Percentiles rank a stretch among this genome's conserved stretches.
Evolutionary conservation across 23 tunicate species (phyloP).

Genomic region (Botrylloides violaceus): DNA sequence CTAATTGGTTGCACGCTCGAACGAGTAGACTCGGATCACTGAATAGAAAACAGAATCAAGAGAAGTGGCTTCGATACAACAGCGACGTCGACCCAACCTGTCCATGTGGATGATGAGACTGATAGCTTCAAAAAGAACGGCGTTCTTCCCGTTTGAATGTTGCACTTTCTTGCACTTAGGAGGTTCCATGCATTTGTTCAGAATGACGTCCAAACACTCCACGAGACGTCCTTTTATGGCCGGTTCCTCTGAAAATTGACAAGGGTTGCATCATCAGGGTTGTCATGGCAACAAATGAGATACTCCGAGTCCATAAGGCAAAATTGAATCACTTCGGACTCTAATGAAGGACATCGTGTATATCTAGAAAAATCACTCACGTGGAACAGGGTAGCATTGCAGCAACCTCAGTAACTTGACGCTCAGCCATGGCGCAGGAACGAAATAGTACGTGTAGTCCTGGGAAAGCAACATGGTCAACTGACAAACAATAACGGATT

Average conservation of each 20-base stretch:
- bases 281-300: neutral
- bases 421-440: slow-evolving; percentile 98
- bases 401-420: slow-evolving; percentile 82
- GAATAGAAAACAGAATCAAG: neutral
- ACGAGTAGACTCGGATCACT: slow-evolving; percentile 91
- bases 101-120: slow-evolving; percentile 95
- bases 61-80: too few relatives aligned
- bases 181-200: slow-evolving; percentile 94
- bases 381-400: slow-evolving; percentile 87
- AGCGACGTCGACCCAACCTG: too few relatives aligned
- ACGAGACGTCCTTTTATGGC: slow-evolving; percentile 83
- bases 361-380: slow-evolving; percentile 7
- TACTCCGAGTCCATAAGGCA: too few relatives aligned
- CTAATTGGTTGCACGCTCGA: slow-evolving; percentile 96
- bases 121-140: slow-evolving; percentile 96
- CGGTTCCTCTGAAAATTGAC: slow-evolving; percentile 56
- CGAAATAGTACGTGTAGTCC: slow-evolving; percentile 98
- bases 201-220: slow-evolving; percentile 94
- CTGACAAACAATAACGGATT: too few relatives aligned
- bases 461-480: neutral
- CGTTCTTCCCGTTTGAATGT: slow-evolving; percentile 97
- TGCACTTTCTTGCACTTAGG: slow-evolving; percentile 98
- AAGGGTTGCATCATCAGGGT: neutral
- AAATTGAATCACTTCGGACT: too few relatives aligned
- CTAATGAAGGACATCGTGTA: too few relatives aligned